Evolutionary conservation across 2,888 invertebrate species (phyloP), one percentile per base, ranked within the genome.

Genomic region (Psococerastis gibbosa): DNA sequence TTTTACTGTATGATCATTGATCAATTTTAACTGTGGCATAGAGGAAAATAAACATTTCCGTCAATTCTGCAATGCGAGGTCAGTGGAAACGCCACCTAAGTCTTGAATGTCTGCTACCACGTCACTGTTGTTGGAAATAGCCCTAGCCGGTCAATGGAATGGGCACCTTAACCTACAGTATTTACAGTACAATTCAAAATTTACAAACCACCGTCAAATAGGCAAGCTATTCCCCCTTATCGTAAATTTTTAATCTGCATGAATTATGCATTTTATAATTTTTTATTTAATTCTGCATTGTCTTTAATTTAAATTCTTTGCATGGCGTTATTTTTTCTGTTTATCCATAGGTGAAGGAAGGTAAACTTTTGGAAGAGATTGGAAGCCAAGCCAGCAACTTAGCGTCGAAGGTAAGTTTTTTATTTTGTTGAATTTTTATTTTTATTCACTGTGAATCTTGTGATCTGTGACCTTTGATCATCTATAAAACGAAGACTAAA

Each of bases 351-450:
- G 75, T 77, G 56, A 76, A 72, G 64, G 76, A 77, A 52, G 76
- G 77, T 57, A 70, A 69, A 54, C 65, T 77, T 56, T 64, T 76
- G 63, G 75, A 75, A 55, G 72, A 70, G 54, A 69, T 77, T 55
- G 68, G 71, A 49, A 58, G 60, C 51, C 74, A 75, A 59, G 73
- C 76, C 52, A 64, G 70, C 57, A 70, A 58, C 59, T 62, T 77
- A 57, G 70, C 76, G 51, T 62, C 60, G 54, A 77, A 77, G 76
- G 77, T 77, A 64, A 54, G 52, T 33, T 33, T 42, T 18, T 23
- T 34, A 43, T 33, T 9, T 22, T 32, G 45, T 9, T 2, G 31
- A 43, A 32, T n/a, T 23, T 16, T 44, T 13, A 16, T 16, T 11
- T 20, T 32, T 22, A 9, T 41, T 18, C 18, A n/a, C 9, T 16